These are phyloP conservation scores for Pyrgilauda ruficollis DNA, from an alignment of 2,113 vertebrate genomes.

Conservation along the genomic window DNA sequence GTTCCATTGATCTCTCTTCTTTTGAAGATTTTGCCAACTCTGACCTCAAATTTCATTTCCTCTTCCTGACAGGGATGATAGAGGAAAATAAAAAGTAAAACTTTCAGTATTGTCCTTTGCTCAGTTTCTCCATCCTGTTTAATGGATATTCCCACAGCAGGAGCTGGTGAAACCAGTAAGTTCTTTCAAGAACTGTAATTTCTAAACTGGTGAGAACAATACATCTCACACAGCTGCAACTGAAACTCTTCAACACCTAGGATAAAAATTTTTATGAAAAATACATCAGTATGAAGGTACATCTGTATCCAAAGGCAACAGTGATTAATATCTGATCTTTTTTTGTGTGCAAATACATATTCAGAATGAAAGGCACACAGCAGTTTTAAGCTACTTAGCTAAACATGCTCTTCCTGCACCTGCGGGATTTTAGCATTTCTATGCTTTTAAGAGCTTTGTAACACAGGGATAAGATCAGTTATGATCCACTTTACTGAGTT, in stretches of 20 bases:
- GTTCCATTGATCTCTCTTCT: not conserved
- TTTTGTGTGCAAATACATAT: not conserved
- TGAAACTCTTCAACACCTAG: not conserved
- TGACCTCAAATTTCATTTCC: not conserved
- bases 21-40: not conserved
- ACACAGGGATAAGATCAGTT: not conserved
- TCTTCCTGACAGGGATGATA: not conserved
- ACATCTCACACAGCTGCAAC: not conserved
- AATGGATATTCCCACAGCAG: not conserved
- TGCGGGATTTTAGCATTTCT: constrained; percentile 3
- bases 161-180: not conserved
- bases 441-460: not conserved
- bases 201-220: not conserved
- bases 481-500: not conserved
- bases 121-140: not conserved
- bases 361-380: not conserved
- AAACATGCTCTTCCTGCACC: not conserved
- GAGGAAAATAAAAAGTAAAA: not conserved
- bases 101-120: not conserved
- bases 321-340: not conserved
- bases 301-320: constrained; percentile 5
- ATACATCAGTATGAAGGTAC: not conserved
- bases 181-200: not conserved
- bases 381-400: constrained; percentile 12
- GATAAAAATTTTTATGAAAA: not conserved